These are phyloP conservation scores for Nicator chloris DNA, from an alignment of 2,113 vertebrate genomes.

Conservation along the genomic window DNA sequence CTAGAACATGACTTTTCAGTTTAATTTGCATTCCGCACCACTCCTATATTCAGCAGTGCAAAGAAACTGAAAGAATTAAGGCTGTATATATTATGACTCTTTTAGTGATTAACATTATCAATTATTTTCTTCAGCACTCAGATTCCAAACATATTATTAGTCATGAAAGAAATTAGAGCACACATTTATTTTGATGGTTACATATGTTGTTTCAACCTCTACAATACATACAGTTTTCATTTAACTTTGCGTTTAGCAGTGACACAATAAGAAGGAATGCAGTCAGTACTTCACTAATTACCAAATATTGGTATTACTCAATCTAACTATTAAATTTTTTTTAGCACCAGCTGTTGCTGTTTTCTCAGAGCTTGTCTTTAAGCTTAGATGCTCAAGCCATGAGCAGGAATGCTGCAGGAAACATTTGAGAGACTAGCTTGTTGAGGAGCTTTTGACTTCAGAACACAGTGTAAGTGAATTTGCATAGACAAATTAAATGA, in stretches of 20 bases:
- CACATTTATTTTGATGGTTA: neutral
- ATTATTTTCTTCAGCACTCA: neutral
- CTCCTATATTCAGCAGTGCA: neutral
- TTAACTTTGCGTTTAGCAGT: neutral
- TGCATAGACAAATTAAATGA: conserved; percentile 54
- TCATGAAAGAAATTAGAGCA: neutral
- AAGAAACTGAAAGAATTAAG: neutral
- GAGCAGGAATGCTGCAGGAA: neutral
- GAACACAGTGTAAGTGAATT: conserved; percentile 22
- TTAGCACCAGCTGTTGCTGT: conserved; percentile 38
- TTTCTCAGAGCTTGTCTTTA: conserved; percentile 19
- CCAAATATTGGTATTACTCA: neutral
- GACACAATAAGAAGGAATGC: neutral
- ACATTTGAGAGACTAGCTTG: neutral
- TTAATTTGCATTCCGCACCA: neutral
- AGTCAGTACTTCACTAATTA: neutral
- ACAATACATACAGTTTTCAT: neutral
- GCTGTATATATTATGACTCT: neutral
- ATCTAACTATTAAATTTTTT: conserved; percentile 12
- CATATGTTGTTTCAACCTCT: neutral
- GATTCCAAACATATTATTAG: neutral
- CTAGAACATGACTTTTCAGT: neutral
- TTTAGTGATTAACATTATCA: neutral
- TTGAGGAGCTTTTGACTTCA: conserved; percentile 6
- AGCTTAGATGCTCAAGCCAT: neutral